Evolutionary conservation across 1,140 invertebrate genomes (phyloP).

Genomic region (Teleogryllus occipitalis): DNA sequence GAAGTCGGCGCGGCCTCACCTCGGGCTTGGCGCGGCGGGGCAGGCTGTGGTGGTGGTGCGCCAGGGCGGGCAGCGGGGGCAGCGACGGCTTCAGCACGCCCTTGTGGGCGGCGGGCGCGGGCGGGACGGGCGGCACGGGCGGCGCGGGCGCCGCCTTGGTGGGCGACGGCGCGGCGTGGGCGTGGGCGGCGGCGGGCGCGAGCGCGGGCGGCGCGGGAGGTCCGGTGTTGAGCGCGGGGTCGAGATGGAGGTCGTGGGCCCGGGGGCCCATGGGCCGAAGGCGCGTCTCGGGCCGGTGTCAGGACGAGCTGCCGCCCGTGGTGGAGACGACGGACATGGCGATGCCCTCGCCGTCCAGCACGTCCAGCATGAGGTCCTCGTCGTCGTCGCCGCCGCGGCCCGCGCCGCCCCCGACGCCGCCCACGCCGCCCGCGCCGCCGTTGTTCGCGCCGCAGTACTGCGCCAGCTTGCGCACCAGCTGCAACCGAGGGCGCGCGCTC

Average conservation of each 20-base stretch:
- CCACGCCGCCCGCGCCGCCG: slow-evolving; percentile 38
- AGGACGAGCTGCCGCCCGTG: slow-evolving; percentile 39
- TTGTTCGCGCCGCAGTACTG: slow-evolving; percentile 28
- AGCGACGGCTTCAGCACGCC: neutral
- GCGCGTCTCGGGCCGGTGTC: slow-evolving; percentile 39
- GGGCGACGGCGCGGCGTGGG: neutral
- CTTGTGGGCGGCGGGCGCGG: neutral
- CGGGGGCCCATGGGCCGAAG: neutral
- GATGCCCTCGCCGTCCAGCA: slow-evolving; percentile 43
- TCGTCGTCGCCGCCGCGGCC: slow-evolving; percentile 23
- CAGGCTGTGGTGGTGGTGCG: neutral
- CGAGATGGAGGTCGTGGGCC: slow-evolving; percentile 35
- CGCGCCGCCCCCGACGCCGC: slow-evolving; percentile 27
- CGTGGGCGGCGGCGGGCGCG: neutral
- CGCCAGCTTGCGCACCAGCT: neutral
- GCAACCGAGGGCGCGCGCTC: neutral
- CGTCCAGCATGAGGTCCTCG: slow-evolving; percentile 15
- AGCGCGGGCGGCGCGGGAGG: too few relatives aligned
- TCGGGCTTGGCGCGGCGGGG: neutral
- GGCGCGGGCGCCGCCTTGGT: neutral
- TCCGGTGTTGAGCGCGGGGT: neutral
- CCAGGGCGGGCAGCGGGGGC: neutral
- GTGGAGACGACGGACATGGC: slow-evolving; percentile 44
- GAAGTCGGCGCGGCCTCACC: neutral
- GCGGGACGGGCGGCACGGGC: neutral